phyloP scores from a whole-genome alignment of 2,113 vertebrate species.

The Xerus inauris region DNA sequence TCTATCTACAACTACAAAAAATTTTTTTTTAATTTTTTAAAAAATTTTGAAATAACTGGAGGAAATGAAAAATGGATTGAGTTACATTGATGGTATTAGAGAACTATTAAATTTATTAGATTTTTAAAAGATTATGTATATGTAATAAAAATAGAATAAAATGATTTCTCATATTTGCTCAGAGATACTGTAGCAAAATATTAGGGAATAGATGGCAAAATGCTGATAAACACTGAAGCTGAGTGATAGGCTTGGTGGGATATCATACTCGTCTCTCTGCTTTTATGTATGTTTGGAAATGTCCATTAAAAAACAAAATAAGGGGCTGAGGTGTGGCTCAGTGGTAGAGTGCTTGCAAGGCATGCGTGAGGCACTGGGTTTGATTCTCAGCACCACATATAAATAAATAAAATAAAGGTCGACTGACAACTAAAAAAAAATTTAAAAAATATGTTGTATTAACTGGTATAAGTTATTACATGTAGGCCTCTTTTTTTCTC shows the following conservation, averaged over 20 bases:
- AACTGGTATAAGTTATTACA: not conserved
- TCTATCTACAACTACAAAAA: too few relatives aligned
- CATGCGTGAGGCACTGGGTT: too few relatives aligned
- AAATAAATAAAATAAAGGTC: too few relatives aligned
- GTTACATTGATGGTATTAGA: not conserved
- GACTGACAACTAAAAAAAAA: too few relatives aligned
- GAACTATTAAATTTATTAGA: not conserved
- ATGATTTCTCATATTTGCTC: not conserved
- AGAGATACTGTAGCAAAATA: not conserved
- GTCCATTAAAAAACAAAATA: not conserved
- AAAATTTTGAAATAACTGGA: not conserved
- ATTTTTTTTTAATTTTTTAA: too few relatives aligned
- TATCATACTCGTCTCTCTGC: not conserved
- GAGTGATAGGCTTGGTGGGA: not conserved
- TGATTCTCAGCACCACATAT: too few relatives aligned
- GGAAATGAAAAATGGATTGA: not conserved
- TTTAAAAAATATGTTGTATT: not conserved
- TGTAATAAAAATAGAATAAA: not conserved
- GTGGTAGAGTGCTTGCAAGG: too few relatives aligned
- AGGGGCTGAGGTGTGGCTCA: too few relatives aligned
- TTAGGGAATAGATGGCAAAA: not conserved
- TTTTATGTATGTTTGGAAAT: conserved; percentile 12
- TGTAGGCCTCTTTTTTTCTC: not conserved
- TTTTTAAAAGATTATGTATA: not conserved
- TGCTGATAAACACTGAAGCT: not conserved